These are phyloP conservation scores for Pteruthius melanotis DNA, from an alignment of 2,113 vertebrate species.

Conservation along the genomic window DNA sequence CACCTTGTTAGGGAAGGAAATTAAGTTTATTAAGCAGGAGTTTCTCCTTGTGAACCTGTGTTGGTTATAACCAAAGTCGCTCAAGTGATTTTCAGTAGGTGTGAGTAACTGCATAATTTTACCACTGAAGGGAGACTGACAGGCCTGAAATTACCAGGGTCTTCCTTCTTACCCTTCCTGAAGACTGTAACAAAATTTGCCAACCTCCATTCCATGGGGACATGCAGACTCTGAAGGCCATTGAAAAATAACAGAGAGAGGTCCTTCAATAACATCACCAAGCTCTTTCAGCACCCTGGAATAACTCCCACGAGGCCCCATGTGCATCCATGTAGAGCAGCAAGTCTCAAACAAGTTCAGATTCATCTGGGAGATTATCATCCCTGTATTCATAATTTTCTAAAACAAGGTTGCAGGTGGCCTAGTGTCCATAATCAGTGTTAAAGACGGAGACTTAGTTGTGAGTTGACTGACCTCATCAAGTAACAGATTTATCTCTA, in stretches of 20 bases:
- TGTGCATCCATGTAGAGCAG: background rate
- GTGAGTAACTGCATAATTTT: background rate
- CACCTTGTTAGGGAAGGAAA: background rate
- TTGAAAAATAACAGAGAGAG: background rate
- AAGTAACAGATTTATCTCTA: background rate
- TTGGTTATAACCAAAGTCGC: background rate
- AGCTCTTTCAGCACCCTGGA: background rate
- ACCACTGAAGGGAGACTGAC: background rate
- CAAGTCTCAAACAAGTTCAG: background rate
- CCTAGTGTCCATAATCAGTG: background rate
- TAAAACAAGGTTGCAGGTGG: accelerated
- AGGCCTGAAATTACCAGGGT: background rate
- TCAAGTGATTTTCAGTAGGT: background rate
- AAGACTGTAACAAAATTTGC: background rate
- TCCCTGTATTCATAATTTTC: background rate
- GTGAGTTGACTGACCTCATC: background rate
- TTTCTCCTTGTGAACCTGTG: background rate
- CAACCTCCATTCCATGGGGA: background rate
- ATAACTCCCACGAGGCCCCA: background rate
- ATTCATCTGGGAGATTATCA: background rate
- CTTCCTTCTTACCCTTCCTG: background rate
- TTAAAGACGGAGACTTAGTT: background rate
- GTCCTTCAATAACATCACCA: background rate
- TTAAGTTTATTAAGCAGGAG: background rate
- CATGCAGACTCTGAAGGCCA: background rate